Base-by-base conservation (phyloP, 2,888 invertebrate genomes). In the Pristionchus japonicus region DNA sequence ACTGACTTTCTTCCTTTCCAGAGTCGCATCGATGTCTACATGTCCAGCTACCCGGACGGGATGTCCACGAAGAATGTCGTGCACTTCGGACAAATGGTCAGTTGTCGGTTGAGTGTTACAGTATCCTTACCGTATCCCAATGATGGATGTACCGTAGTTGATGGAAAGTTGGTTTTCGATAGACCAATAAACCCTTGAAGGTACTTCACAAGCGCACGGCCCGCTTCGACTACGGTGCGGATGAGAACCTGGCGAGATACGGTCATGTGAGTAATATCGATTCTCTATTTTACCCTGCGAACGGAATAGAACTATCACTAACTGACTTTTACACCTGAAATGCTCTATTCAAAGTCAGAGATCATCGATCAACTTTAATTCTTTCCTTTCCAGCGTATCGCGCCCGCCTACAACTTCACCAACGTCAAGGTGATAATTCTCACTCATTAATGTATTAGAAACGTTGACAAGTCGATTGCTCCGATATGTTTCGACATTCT, bases 371-470 rank as follows among this genome's bases (percentile, higher is more conserved):
- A 31, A 1, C 23, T 77, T 11, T 77, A n/a, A 34, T 13, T 13
- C 13, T 3, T n/a, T 3, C n/a, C 3, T 23, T 57, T 84, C 9
- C 85, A 85, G 85, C 20, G 40, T 2, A 85, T 85, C 64, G n/a
- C 85, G 17, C 85, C 85, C 43, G 85, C 85, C 47, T 85, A 85
- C 85, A 64, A 85, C 64, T 85, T 85, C 85, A 64, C 85, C 61
- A 57, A 64, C 40, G 85, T 85, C 40, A 77, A 77, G 27, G 70
- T 64, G 17, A 64, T 11, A 11, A 15, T 31, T 64, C 31, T 64
- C 31, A 15, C 49, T 13, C 49, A 13, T 49, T 49, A n/a, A n/a
- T n/a, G n/a, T n/a, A n/a, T n/a, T n/a, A n/a, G n/a, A n/a, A n/a
- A n/a, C n/a, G n/a, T n/a, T n/a, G n/a, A n/a, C n/a, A n/a, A n/a